Conservation (phyloP, 2,888 invertebrate genomes). For the Minunthozetes semirufus region DNA sequence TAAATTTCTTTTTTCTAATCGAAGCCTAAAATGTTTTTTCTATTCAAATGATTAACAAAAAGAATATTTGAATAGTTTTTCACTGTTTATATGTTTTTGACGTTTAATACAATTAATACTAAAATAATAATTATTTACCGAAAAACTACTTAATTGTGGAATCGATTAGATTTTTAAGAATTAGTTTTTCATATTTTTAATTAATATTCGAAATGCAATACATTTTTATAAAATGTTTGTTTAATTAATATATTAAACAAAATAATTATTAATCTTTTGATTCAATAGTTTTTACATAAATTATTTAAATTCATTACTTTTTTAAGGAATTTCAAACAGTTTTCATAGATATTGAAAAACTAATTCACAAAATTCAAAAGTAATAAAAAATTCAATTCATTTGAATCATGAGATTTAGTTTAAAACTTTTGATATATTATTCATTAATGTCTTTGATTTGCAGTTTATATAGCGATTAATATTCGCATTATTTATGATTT, state of each 20-base stretch:
- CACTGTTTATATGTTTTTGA: not conserved
- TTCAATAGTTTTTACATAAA: not conserved
- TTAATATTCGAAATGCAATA: not conserved
- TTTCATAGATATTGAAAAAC: too few relatives aligned
- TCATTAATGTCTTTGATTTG: too few relatives aligned
- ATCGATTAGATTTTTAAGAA: not conserved
- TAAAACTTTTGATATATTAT: too few relatives aligned
- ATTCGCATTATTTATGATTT: too few relatives aligned
- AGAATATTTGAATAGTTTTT: not conserved
- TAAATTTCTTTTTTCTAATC: not conserved
- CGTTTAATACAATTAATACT: not conserved
- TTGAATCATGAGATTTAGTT: too few relatives aligned
- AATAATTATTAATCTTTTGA: not conserved
- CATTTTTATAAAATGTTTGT: not conserved
- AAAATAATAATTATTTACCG: not conserved
- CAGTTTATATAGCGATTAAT: too few relatives aligned
- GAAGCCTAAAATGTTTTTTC: not conserved
- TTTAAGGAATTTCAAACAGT: too few relatives aligned
- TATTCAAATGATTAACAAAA: not conserved
- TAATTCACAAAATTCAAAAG: too few relatives aligned
- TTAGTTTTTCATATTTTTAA: not conserved
- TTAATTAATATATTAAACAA: not conserved
- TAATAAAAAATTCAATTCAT: too few relatives aligned
- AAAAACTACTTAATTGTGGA: not conserved
- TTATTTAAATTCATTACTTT: not conserved